Conservation (phyloP, 2,888 invertebrate genomes). For the Halictus quadricinctus region DNA sequence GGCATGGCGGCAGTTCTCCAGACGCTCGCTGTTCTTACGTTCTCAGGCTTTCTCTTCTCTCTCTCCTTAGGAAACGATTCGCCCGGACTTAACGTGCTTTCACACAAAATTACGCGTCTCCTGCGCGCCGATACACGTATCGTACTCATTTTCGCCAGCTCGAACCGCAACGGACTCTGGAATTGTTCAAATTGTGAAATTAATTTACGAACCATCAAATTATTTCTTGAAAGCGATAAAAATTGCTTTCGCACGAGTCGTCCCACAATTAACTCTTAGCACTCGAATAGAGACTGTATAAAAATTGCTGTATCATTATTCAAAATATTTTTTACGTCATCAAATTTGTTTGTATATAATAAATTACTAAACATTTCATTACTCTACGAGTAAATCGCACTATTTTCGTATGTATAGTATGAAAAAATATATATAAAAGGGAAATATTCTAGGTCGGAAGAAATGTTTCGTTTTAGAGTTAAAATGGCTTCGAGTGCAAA, state of each 20-base stretch:
- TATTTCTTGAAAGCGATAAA: background rate
- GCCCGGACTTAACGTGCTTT: constrained; percentile 77
- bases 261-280: background rate
- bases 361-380: too few relatives aligned
- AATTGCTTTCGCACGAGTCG: background rate
- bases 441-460: too few relatives aligned
- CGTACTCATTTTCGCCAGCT: constrained; percentile 38
- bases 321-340: too few relatives aligned
- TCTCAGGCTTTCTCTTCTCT: constrained; percentile 83
- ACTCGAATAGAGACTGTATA: too few relatives aligned
- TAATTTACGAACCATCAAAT: background rate
- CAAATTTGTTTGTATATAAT: too few relatives aligned
- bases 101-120: constrained; percentile 75
- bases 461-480: too few relatives aligned
- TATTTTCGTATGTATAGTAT: too few relatives aligned
- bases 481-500: too few relatives aligned
- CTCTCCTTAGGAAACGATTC: constrained; percentile 80
- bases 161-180: background rate
- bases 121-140: constrained; percentile 45
- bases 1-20: constrained; percentile 61
- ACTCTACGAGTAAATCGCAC: too few relatives aligned
- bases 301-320: too few relatives aligned
- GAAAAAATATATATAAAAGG: too few relatives aligned
- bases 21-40: constrained; percentile 72
- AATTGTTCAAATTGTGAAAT: background rate